Evolutionary conservation across 2,797 vertebrate genomes (phyloP).

Genomic region (Malurus leucopterus): DNA sequence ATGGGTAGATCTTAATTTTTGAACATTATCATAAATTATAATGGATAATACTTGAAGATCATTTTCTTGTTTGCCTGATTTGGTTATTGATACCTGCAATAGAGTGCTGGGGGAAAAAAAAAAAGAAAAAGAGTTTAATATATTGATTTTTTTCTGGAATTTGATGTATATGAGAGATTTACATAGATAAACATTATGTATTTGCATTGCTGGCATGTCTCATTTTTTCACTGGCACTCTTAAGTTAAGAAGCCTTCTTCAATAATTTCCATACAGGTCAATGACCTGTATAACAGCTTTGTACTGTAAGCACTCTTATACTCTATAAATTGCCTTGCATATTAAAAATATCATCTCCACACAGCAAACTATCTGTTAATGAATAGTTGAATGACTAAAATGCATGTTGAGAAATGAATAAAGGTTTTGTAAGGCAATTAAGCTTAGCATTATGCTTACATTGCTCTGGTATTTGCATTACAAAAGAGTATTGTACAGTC

Average conservation of each 20-base stretch:
- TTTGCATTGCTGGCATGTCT: background rate
- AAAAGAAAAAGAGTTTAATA: background rate
- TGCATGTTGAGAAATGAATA: constrained; percentile 14
- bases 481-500: background rate
- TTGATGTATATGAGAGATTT: background rate
- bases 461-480: background rate
- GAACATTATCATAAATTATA: background rate
- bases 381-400: constrained; percentile 33
- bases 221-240: background rate
- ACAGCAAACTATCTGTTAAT: constrained; percentile 34
- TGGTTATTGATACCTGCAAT: background rate
- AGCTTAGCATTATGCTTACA: background rate
- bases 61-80: background rate
- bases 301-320: constrained; percentile 45
- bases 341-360: constrained; percentile 44
- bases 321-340: constrained; percentile 35
- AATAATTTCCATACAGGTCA: constrained; percentile 55
- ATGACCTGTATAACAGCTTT: constrained; percentile 29
- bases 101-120: background rate
- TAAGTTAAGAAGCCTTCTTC: constrained; percentile 7
- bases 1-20: background rate
- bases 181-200: constrained; percentile 6
- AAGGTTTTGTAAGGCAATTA: constrained; percentile 18
- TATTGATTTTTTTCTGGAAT: constrained; percentile 13
- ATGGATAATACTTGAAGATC: background rate